Evolutionary conservation across 2,113 vertebrate genomes (phyloP).

Genomic region (Otolemur garnettii): DNA sequence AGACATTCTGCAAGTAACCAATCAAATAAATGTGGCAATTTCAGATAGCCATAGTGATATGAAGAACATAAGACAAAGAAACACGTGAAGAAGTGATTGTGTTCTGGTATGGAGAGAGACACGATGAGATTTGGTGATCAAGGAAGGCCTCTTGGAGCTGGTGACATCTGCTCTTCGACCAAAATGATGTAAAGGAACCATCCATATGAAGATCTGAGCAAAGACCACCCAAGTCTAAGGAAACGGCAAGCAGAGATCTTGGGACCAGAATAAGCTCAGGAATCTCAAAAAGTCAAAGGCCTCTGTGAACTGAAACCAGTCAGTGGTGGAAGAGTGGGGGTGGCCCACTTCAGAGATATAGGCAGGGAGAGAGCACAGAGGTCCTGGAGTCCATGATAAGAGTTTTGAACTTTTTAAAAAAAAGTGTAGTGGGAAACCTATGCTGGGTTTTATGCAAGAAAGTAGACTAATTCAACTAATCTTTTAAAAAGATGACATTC

Average conservation of each 20-base stretch:
- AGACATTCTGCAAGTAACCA: conserved; percentile 18
- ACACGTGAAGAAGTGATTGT: not conserved
- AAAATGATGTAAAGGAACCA: not conserved
- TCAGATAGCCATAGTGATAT: not conserved
- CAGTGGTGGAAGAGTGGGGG: not conserved
- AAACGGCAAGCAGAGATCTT: not conserved
- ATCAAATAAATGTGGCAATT: not conserved
- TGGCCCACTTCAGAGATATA: not conserved
- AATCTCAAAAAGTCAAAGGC: not conserved
- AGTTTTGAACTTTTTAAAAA: not conserved
- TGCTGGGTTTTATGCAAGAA: not conserved
- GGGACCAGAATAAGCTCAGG: not conserved
- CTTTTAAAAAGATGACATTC: not conserved
- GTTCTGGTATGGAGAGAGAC: not conserved
- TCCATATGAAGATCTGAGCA: not conserved
- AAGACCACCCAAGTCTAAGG: not conserved
- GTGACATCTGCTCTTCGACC: not conserved
- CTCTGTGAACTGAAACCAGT: not conserved
- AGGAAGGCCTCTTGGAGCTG: not conserved
- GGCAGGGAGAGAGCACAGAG: not conserved
- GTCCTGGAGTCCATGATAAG: not conserved
- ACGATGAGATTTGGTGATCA: not conserved
- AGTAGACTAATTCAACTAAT: not conserved
- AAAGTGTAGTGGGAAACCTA: not conserved
- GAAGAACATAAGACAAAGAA: conserved; percentile 11